A percentile compares a stretch with the other conserved stretches of the same genome.
These are phyloP conservation scores for Euura lappo DNA, from an alignment of 1,140 invertebrate genomes.

Conservation along the genomic window DNA sequence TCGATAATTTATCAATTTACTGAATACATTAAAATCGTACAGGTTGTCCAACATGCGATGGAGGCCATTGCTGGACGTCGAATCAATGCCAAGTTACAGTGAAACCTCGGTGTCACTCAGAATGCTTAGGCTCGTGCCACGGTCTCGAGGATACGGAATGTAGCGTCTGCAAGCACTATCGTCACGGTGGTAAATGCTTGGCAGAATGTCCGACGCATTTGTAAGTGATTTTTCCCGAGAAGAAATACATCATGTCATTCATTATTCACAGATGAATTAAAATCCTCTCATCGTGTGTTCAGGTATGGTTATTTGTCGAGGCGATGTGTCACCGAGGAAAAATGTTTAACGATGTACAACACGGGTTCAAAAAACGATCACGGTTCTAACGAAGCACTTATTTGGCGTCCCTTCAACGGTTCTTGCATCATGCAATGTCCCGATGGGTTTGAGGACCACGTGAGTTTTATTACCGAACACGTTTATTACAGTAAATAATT, in stretches of 20 bases:
- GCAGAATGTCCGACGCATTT: constrained; percentile 60
- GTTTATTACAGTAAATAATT: not conserved
- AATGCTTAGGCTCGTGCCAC: constrained; percentile 70
- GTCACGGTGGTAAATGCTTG: constrained; percentile 58
- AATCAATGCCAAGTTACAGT: constrained; percentile 39
- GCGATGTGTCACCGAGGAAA: constrained; percentile 62
- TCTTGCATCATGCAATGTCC: constrained; percentile 66
- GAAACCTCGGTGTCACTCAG: constrained; percentile 57
- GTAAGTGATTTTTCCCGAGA: constrained; percentile 30
- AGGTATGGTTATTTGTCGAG: constrained; percentile 57
- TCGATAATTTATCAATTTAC: not conserved
- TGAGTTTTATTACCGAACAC: constrained; percentile 19
- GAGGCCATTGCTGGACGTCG: constrained; percentile 41
- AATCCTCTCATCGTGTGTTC: constrained; percentile 11
- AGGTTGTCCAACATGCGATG: constrained; percentile 44
- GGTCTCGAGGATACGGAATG: constrained; percentile 59
- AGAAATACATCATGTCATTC: too few relatives aligned
- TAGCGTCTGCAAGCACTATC: constrained; percentile 61
- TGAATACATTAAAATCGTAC: not conserved
- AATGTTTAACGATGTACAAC: constrained; percentile 55
- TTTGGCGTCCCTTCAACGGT: constrained; percentile 53
- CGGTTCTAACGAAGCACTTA: constrained; percentile 23
- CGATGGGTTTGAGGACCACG: constrained; percentile 52
- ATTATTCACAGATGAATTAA: too few relatives aligned
- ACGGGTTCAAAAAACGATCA: constrained; percentile 32